Evolutionary conservation across 1,140 invertebrate species (phyloP), one percentile per base, ranked within the genome.

Genomic region (Watersipora subatra): DNA sequence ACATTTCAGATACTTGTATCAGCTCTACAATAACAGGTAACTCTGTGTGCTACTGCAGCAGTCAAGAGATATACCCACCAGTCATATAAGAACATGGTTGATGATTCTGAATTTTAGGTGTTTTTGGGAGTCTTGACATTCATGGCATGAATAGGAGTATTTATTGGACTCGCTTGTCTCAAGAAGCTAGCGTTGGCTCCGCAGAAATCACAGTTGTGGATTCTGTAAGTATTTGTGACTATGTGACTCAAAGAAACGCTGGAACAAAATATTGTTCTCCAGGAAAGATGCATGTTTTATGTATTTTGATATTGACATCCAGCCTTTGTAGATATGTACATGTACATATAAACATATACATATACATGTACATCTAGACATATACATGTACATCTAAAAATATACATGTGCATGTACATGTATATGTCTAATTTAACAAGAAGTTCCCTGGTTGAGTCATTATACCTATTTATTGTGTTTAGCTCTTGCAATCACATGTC

Each of bases 121-220:
- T 76, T 1, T 78, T 74, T 68, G 77, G 77, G 30, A 73, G 73
- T 3, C 68, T 79, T n/a, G 75, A 78, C 62, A 62, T 79, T n/a
- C 74, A 77, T 66, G 78, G 76, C 15, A 70, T 69, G 55, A 67
- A 71, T 25, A 61, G 68, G 0, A 68, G 65, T 26, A 29, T 70
- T 0, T 68, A 68, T 1, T 78, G 75, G 75, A 77, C 78, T 12
- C 63, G 64, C n/a, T 67, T 80, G 1, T 66, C 66, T 3, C 20
- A 57, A 12, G 73, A 73, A 22, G 76, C 67, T 3, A 65, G 28
- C 15, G 63, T 67, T 26, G 76, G 78, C 15, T 66, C 65, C 1
- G 71, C 61, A 12, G 64, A 64, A 29, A 68, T 80, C 3, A 71
- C 67, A 1, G 46, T 80, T n/a, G 57, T 62, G 0, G 67, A 72